A percentile compares a stretch with the other conserved stretches of the same genome.
Evolutionary conservation across 2,888 invertebrate species (phyloP).

Genomic region (Frankliniella fusca): DNA sequence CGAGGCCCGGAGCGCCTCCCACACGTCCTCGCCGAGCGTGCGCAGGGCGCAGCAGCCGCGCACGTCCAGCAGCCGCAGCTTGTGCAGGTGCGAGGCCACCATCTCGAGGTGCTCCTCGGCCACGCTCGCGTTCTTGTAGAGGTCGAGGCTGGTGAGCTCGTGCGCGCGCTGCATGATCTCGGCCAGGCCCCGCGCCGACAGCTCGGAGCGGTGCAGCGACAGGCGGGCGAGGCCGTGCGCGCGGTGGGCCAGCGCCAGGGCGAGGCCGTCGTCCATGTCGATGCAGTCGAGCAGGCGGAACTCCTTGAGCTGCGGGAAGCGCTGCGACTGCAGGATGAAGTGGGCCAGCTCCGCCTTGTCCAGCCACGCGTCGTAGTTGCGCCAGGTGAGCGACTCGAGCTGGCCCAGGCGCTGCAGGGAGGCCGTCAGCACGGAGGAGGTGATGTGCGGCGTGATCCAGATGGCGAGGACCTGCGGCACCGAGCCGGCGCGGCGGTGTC

Average conservation of each 20-base stretch:
- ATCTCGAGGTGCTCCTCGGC: not conserved
- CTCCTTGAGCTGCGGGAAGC: not conserved
- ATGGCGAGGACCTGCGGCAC: not conserved
- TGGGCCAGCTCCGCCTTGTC: slow-evolving; percentile 24
- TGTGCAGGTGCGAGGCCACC: not conserved
- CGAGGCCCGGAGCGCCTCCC: not conserved
- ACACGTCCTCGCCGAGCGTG: not conserved
- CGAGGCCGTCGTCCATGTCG: slow-evolving; percentile 19
- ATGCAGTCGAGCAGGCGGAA: slow-evolving; percentile 9
- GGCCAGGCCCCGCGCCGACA: slow-evolving; percentile 8
- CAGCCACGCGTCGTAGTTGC: slow-evolving; percentile 21
- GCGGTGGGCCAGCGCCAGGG: not conserved
- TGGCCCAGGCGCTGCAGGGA: not conserved
- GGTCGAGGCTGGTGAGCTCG: not conserved
- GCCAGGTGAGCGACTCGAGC: slow-evolving; percentile 12
- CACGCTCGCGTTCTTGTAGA: slow-evolving; percentile 8
- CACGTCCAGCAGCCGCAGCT: slow-evolving; percentile 5
- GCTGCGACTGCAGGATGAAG: slow-evolving; percentile 7
- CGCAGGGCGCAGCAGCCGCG: slow-evolving; percentile 12
- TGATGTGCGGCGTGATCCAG: slow-evolving; percentile 15
- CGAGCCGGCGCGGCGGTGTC: not conserved
- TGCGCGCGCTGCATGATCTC: slow-evolving; percentile 18
- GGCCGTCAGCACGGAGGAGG: not conserved
- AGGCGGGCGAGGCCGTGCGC: not conserved
- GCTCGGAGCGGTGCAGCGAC: slow-evolving; percentile 16